Base-by-base conservation (phyloP, 2,888 invertebrate genomes). In the Melinaea marsaeus region DNA sequence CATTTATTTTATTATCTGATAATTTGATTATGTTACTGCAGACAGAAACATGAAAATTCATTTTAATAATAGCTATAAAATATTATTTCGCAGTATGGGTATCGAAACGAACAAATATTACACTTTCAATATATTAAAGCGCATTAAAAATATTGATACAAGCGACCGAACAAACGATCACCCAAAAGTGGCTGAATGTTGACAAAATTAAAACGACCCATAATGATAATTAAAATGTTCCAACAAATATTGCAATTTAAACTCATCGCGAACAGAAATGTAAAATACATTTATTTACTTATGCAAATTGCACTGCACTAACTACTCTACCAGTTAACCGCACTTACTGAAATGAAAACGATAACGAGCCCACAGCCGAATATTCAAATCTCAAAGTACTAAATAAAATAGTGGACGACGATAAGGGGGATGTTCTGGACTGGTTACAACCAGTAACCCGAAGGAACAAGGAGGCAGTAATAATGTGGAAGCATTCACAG, bases 311-410 rank as follows among this genome's bases (percentile, higher is more conserved):
- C 61, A 61, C 61, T 69, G 73, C 71, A 69, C 75, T 74, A 75
- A 74, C 74, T 70, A 68, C 67, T 65, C 66, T 22, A 22, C 22
- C 61, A 65, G 70, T 66, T 72, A 74, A 75, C 59, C 65, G 71
- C 81, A 83, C 83, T 85, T 81, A 81, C 74, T 74, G 75, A 78
- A 83, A 83, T 84, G 80, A 82, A 83, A 84, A 81, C 81, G 79
- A 80, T 84, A 81, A 80, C 78, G 75, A 74, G 63, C 68, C 72
- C 68, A 68, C 71, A 65, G 66, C 68, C 63, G 61, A 70, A 69
- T 69, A 67, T 66, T 66, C 66, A 67, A 71, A 68, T 62, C 62
- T 69, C 66, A 67, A 67, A 63, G 65, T 57, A 61, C 61, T 54
- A 61, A 61, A 64, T 64, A 67, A 64, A 67, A 61, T 60, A 62